Conservation (phyloP, 2,888 invertebrate species). For the Heliconius sara region DNA sequence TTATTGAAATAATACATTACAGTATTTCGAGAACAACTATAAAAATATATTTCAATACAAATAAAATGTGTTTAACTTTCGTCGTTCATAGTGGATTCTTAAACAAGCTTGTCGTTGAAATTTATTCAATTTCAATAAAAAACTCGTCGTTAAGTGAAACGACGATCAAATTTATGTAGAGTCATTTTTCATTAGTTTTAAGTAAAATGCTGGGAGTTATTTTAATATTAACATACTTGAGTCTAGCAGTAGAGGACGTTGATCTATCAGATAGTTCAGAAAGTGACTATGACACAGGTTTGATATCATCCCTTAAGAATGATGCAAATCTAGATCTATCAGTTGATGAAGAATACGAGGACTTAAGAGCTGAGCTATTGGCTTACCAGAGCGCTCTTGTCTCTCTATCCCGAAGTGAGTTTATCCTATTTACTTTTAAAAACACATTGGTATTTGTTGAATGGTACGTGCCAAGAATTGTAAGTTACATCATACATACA, state of each 20-base stretch:
- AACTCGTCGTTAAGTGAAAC: constrained; percentile 53
- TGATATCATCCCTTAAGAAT: constrained; percentile 62
- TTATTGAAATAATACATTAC: constrained; percentile 25
- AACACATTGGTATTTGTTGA: constrained; percentile 18
- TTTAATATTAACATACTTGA: constrained; percentile 50
- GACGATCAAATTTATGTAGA: constrained; percentile 51
- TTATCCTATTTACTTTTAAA: constrained; percentile 30
- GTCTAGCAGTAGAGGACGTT: constrained; percentile 23
- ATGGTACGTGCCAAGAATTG: background rate
- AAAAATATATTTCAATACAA: constrained; percentile 19
- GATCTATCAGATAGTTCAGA: constrained; percentile 36
- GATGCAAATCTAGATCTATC: constrained; percentile 71
- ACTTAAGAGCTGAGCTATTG: constrained; percentile 72
- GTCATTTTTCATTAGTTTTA: constrained; percentile 50
- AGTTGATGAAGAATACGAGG: constrained; percentile 76
- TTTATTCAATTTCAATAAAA: constrained; percentile 69
- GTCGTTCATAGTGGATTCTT: constrained; percentile 42
- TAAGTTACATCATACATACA: background rate
- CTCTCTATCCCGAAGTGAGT: constrained; percentile 53
- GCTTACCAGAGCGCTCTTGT: constrained; percentile 72
- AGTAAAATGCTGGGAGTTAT: constrained; percentile 59
- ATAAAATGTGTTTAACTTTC: constrained; percentile 29
- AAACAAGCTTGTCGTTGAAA: constrained; percentile 62
- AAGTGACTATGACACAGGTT: constrained; percentile 56
- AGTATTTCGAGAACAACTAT: constrained; percentile 7